Evolutionary conservation across 2,113 vertebrate species (phyloP), one percentile per base, ranked within the genome.

Genomic region (Xenus cinereus): DNA sequence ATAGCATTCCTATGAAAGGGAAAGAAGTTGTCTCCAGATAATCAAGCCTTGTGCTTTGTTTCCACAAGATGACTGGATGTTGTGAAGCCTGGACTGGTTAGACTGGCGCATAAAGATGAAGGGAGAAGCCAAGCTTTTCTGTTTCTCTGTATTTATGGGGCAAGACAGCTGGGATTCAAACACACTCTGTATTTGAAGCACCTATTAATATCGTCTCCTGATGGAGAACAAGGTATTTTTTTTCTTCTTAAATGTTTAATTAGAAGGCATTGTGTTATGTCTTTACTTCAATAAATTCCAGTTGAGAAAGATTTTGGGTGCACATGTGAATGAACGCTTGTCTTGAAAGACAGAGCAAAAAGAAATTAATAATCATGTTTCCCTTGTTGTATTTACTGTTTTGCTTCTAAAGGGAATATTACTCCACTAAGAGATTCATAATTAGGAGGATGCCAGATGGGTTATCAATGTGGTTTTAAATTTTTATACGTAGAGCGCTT

Each of bases 401-500:
- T 96, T 94, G 87, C 89, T 98, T 98, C 97, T 97, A 93, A 97
- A 97, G 97, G 97, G 97, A 97, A 97, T 96, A 96, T 97, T 97
- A 93, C 95, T 97, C 60, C 95, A 97, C 91, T 95, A 97, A 96
- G 95, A 97, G 96, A 95, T 96, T 97, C 96, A 96, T 97, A 98
- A 98, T 97, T 97, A 98, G 97, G 96, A 97, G 84, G 83, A 97
- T 93, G 97, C 97, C 98, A 98, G 97, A 98, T 98, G 97, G 97
- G 97, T 98, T 97, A 98, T 98, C 98, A 97, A 98, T 98, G 97
- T 97, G 97, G 97, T 97, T 98, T 98, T 97, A 98, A 98, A 98
- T 97, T 98, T 98, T 98, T 97, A 98, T 97, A 97, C 12, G 62
- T 93, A 96, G 92, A 97, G 96, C 83, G 84, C 93, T 95, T 96